Base-by-base conservation (phyloP, 2,888 invertebrate genomes). In the Psococerastis gibbosa region DNA sequence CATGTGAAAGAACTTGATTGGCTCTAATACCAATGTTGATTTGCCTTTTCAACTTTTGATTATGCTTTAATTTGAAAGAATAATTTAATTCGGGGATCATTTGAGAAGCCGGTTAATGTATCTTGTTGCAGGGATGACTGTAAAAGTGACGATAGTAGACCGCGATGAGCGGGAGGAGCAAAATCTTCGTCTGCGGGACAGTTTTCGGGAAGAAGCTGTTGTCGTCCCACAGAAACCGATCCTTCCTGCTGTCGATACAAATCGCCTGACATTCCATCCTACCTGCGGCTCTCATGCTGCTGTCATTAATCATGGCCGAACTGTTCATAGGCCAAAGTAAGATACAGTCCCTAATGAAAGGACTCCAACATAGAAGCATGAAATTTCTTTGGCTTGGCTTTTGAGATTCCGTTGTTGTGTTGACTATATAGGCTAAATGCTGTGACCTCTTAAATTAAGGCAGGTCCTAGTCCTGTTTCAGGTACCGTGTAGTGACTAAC, bases 211-310 rank as follows among this genome's bases (percentile, higher is more conserved):
- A 41, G 67, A 69, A 48, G 60, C 61, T 46, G 48, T 48, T 35
- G 45, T 48, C 47, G 54, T 49, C 15, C 57, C 59, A 22, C 60
- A 58, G 48, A 60, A 60, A 55, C 52, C 51, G 31, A 27, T 52
- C 20, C 52, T 53, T 23, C 56, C 56, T 31, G 53, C 51, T 9
- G 54, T 54, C 41, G 49, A 67, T 52, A 70, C 76, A 52, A 81
- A 83, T 60, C 71, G 79, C 51, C 66, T 94, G 52, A 76, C 81
- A 56, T 94, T 94, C 65, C 88, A 92, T 70, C 71, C 80, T 45
- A 78, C 80, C 57, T 92, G 92, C 66, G 92, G 92, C 51, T 80
- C 84, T 50, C 87, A 91, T 66, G 89, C 88, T 52, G 81, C 85
- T 57, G 87, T 92, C 50, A 83, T 88, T 53, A 85, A 85, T 57